phyloP scores from a whole-genome alignment of 2,888 invertebrate genomes.

The Zygogramma bicolorata region DNA sequence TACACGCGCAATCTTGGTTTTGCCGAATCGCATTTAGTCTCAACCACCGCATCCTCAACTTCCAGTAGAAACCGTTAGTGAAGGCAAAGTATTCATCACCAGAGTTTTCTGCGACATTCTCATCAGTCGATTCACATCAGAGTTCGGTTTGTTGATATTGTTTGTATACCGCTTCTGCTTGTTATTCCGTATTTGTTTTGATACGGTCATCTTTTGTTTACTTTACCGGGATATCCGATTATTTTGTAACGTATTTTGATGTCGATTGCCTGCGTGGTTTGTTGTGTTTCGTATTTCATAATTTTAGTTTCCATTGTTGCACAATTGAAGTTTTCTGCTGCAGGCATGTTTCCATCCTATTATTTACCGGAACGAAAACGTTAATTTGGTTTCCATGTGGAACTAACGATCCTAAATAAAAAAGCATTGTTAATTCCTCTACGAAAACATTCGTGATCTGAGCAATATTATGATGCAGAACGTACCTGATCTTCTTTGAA shows the following conservation, averaged over 20 bases:
- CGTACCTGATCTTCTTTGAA: too few relatives aligned
- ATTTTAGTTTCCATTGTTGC: neutral
- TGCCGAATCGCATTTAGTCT: neutral
- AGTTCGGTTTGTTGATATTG: neutral
- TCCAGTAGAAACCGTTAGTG: neutral
- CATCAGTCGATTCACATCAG: neutral
- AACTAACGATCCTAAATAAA: too few relatives aligned
- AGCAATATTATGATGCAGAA: too few relatives aligned
- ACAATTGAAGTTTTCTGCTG: neutral
- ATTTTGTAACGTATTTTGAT: neutral
- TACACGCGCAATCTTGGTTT: slow-evolving; percentile 26
- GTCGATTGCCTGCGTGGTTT: neutral
- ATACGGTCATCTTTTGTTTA: neutral
- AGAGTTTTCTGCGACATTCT: neutral
- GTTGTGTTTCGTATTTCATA: neutral
- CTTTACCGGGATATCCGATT: neutral
- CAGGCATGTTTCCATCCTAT: too few relatives aligned
- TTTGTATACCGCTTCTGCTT: slow-evolving; percentile 3
- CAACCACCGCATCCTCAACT: neutral
- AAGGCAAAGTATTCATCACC: neutral
- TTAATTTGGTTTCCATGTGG: too few relatives aligned
- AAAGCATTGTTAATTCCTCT: too few relatives aligned
- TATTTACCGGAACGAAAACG: too few relatives aligned
- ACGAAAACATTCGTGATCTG: too few relatives aligned
- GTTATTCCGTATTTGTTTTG: slow-evolving; percentile 3